A percentile compares a stretch with the other conserved stretches of the same genome.
These are phyloP conservation scores for Tiliacea citrago DNA, from an alignment of 2,888 invertebrate species.

Conservation along the genomic window DNA sequence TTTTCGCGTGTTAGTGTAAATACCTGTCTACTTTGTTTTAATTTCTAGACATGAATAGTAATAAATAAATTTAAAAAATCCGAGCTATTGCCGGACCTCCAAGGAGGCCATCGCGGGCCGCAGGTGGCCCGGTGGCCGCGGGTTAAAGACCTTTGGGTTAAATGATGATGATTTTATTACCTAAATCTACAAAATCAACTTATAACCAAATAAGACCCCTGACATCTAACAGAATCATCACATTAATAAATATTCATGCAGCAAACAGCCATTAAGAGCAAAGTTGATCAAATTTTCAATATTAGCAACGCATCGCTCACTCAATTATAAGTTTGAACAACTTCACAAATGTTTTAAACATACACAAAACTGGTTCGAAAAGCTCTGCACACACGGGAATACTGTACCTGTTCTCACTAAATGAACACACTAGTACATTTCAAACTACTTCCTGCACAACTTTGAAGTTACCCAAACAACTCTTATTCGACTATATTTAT, in stretches of 20 bases:
- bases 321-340: slow-evolving; percentile 31
- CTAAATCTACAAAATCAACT: not conserved
- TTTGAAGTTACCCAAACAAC: slow-evolving; percentile 45
- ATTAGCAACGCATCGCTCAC: slow-evolving; percentile 51
- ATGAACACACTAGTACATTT: slow-evolving; percentile 51
- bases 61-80: too few relatives aligned
- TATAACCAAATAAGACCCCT: slow-evolving; percentile 6
- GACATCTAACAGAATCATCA: slow-evolving; percentile 8
- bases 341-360: slow-evolving; percentile 56
- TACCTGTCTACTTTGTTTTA: too few relatives aligned
- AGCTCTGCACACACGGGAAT: slow-evolving; percentile 46
- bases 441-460: slow-evolving; percentile 48
- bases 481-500: slow-evolving; percentile 64
- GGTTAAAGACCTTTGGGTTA: too few relatives aligned
- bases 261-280: slow-evolving; percentile 12
- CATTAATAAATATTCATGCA: slow-evolving; percentile 23
- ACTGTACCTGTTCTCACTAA: slow-evolving; percentile 53
- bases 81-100: too few relatives aligned
- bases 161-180: not conserved
- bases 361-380: slow-evolving; percentile 45
- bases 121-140: too few relatives aligned
- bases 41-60: too few relatives aligned
- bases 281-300: slow-evolving; percentile 45
- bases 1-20: too few relatives aligned
- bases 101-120: too few relatives aligned